phyloP scores from a whole-genome alignment of 2,113 vertebrate genomes.

The Podarcis cretensis region DNA sequence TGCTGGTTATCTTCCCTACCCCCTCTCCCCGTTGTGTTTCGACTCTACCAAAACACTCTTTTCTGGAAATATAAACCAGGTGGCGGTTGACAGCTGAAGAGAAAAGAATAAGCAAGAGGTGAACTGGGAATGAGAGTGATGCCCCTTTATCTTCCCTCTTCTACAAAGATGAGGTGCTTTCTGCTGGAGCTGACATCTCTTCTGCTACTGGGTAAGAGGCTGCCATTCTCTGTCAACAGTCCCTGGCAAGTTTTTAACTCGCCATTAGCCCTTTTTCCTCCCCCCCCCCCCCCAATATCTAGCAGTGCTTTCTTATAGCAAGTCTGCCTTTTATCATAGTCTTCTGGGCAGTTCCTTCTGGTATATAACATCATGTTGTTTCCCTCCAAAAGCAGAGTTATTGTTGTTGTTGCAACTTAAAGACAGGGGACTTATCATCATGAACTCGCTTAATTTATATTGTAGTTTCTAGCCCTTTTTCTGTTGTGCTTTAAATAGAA shows the following conservation, averaged over 20 bases:
- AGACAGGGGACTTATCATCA: background rate
- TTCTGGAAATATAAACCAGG: conserved; percentile 22
- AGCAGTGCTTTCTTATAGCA: background rate
- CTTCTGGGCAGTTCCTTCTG: background rate
- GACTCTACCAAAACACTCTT: background rate
- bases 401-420: background rate
- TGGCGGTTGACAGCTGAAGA: conserved; percentile 9
- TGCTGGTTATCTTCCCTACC: background rate
- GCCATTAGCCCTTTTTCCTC: background rate
- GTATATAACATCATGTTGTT: background rate
- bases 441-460: background rate
- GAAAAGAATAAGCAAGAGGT: conserved; percentile 8
- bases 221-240: background rate
- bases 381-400: background rate
- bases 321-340: background rate
- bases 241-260: conserved; percentile 11
- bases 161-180: conserved; percentile 65
- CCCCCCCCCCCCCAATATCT: background rate
- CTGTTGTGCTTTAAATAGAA: background rate
- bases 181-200: conserved; percentile 53
- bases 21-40: background rate
- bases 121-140: conserved; percentile 3
- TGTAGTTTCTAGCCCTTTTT: background rate
- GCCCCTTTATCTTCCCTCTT: conserved; percentile 32
- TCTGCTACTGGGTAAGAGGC: conserved; percentile 61